Evolutionary conservation across 2,888 invertebrate species (phyloP), one percentile per base, ranked within the genome.

Genomic region (Cremastobaeus sp.): DNA sequence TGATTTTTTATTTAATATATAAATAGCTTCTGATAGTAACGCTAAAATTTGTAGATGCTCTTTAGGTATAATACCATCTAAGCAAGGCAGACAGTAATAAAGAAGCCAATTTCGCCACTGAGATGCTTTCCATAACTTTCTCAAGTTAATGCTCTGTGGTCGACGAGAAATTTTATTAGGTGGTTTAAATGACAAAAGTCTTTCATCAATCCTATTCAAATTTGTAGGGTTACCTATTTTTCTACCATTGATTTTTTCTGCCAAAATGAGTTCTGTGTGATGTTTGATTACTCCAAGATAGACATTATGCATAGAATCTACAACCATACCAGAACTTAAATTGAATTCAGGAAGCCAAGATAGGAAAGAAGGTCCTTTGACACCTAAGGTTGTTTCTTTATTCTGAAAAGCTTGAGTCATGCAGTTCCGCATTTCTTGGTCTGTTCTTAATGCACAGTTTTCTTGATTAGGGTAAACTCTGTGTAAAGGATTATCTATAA

Each of bases 291-390:
- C 30, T 6, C 50, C 50, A 8, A 20, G 21, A 21, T 47, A 30
- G n/a, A 30, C 47, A 28, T 47, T 47, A 30, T 47, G 47, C 47
- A 47, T 47, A 11, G 30, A 30, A 1, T 47, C 47, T 9, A 47
- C 47, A 1, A 47, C 15, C 9, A 47, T 30, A 15, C 47, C 47
- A 8, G 14, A 15, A 15, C 47, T 47, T 21, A 47, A 47, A 30
- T 30, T 21, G 9, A 47, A 9, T 25, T 30, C 15, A 11, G 14
- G 9, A 47, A 12, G 30, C 17, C 1, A 3, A 14, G 17, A 11
- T n/a, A 47, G 17, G 5, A 47, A 47, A 2, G 47, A 47, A 4
- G 47, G 47, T 47, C 47, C 47, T 47, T 47, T 47, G 15, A 47
- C 25, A 21, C 47, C 47, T 12, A 30, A 47, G n/a, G n/a, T n/a